These are phyloP conservation scores for Pelecanus crispus DNA, from an alignment of 2,113 vertebrate species.

Conservation along the genomic window DNA sequence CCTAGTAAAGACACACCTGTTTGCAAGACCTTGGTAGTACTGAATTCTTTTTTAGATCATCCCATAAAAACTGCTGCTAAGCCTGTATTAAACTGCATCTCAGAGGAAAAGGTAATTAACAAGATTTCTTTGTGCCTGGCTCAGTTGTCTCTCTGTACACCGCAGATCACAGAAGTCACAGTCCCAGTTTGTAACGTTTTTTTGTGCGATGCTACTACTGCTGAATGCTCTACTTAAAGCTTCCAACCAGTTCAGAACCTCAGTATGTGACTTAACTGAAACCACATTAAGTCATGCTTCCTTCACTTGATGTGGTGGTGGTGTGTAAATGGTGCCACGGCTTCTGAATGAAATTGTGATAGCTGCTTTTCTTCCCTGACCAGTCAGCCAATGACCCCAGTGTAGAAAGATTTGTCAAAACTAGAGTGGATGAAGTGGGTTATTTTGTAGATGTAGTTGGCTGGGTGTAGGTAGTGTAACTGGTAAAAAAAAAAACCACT, in stretches of 20 bases:
- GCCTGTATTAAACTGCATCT: not conserved
- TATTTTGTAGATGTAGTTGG: not conserved
- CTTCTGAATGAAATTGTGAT: accelerated
- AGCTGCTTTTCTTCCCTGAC: not conserved
- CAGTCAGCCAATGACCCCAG: too few relatives aligned
- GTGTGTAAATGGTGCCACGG: too few relatives aligned
- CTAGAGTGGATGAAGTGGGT: not conserved
- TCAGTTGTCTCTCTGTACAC: not conserved
- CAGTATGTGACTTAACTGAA: too few relatives aligned
- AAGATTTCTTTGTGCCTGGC: too few relatives aligned
- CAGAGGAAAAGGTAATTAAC: not conserved
- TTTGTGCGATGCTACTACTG: too few relatives aligned
- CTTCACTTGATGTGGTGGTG: too few relatives aligned
- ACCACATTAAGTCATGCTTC: not conserved
- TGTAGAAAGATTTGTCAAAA: not conserved
- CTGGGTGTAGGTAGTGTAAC: not conserved
- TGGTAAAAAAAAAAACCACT: not conserved
- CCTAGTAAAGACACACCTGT: not conserved
- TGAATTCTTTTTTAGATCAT: too few relatives aligned
- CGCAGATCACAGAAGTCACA: not conserved
- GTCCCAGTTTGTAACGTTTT: not conserved
- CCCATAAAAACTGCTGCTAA: not conserved
- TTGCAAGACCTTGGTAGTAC: not conserved
- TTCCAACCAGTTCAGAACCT: not conserved
- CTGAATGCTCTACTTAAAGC: not conserved